phyloP scores from a whole-genome alignment of 2,888 invertebrate species.

The Perizoma flavofasciatum region DNA sequence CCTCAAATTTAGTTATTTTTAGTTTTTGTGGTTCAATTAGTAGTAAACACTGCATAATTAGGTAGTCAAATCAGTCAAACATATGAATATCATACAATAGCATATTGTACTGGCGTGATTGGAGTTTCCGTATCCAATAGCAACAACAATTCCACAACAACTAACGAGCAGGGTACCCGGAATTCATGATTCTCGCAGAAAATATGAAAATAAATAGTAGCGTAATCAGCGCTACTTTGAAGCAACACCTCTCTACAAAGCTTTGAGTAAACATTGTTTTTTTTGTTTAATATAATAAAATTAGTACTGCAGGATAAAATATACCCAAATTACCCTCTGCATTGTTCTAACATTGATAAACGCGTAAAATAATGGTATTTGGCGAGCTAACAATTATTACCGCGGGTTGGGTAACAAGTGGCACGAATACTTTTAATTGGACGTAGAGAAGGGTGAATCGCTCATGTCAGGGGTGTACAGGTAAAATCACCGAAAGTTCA shows the following conservation, averaged over 20 bases:
- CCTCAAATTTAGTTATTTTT: too few relatives aligned
- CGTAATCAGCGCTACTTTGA: slow-evolving; percentile 12
- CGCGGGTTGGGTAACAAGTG: slow-evolving; percentile 13
- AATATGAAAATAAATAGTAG: slow-evolving; percentile 30
- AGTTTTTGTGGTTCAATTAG: too few relatives aligned
- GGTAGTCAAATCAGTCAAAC: too few relatives aligned
- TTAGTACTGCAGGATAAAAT: too few relatives aligned
- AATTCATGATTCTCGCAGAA: slow-evolving; percentile 27
- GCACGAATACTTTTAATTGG: slow-evolving; percentile 31
- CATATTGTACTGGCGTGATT: slow-evolving; percentile 26
- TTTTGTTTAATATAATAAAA: too few relatives aligned
- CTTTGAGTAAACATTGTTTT: neutral
- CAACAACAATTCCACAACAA: slow-evolving; percentile 34
- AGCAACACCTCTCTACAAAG: neutral
- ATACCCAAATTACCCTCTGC: slow-evolving; percentile 10
- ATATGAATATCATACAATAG: slow-evolving; percentile 1
- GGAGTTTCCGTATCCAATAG: slow-evolving; percentile 38
- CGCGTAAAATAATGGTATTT: slow-evolving; percentile 18
- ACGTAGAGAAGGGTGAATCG: slow-evolving; percentile 35
- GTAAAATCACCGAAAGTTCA: slow-evolving; percentile 39
- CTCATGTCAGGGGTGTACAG: slow-evolving; percentile 35
- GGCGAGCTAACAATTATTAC: slow-evolving; percentile 24
- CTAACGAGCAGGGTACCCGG: slow-evolving; percentile 13
- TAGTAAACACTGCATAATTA: too few relatives aligned
- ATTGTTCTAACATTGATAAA: slow-evolving; percentile 23